phyloP scores from a whole-genome alignment of 1,140 invertebrate genomes.

The Drosophila grimshawi region DNA sequence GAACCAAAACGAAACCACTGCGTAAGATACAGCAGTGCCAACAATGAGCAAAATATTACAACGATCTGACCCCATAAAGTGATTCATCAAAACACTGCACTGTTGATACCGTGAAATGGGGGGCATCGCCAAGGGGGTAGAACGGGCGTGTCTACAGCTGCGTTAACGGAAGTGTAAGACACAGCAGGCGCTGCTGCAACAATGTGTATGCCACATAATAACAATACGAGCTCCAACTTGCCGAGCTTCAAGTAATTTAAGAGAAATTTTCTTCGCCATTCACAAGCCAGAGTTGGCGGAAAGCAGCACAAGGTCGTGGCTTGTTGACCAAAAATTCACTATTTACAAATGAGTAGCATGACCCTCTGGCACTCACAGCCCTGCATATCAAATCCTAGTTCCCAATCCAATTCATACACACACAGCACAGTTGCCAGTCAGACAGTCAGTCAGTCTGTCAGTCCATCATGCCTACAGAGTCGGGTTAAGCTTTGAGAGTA shows the following conservation, averaged over 20 bases:
- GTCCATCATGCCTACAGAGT: constrained; percentile 4
- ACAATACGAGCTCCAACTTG: constrained; percentile 33
- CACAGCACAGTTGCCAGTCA: constrained; percentile 28
- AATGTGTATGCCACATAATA: constrained; percentile 63
- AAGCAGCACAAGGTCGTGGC: constrained; percentile 63
- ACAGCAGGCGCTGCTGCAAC: constrained; percentile 64
- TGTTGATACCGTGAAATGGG: neutral
- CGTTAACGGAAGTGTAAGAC: constrained; percentile 68
- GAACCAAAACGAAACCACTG: constrained; percentile 50
- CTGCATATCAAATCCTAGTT: constrained; percentile 22
- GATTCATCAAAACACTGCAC: constrained; percentile 25
- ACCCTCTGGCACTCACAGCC: constrained; percentile 11
- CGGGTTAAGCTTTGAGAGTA: constrained; percentile 14
- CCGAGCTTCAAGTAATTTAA: constrained; percentile 56
- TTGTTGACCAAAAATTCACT: constrained; percentile 71
- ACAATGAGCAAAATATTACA: constrained; percentile 15
- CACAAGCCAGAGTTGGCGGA: constrained; percentile 4
- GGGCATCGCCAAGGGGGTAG: neutral
- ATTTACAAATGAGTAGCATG: constrained; percentile 50
- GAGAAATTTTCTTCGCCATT: constrained; percentile 54
- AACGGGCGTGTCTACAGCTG: constrained; percentile 55
- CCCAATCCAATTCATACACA: constrained; percentile 34
- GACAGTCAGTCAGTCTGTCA: constrained; percentile 3
- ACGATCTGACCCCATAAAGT: constrained; percentile 64
- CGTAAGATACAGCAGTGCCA: constrained; percentile 42